Evolutionary conservation across 2,797 vertebrate species (phyloP).

Genomic region (Emydoidea blandingii): DNA sequence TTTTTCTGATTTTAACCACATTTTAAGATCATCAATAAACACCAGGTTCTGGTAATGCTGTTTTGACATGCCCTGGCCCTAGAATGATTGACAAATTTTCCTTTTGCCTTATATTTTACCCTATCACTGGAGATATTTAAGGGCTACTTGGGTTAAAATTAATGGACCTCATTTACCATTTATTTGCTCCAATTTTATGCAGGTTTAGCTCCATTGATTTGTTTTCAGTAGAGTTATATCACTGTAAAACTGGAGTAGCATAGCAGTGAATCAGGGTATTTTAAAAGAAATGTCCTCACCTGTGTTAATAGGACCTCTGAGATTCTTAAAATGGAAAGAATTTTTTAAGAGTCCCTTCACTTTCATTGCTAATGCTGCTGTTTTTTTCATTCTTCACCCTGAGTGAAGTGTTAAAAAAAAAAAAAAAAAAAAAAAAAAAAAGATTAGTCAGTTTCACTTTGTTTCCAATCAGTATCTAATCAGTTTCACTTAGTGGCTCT

Average conservation of each 20-base stretch:
- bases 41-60: conserved; percentile 1
- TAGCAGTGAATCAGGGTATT: conserved; percentile 5
- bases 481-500: not conserved
- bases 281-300: conserved; percentile 31
- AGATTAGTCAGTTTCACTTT: not conserved
- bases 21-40: conserved; percentile 63
- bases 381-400: not conserved
- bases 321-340: conserved; percentile 33
- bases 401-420: not conserved
- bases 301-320: conserved; percentile 47
- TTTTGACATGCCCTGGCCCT: conserved; percentile 14
- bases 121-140: not conserved
- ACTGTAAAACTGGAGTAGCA: conserved; percentile 35
- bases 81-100: conserved; percentile 19
- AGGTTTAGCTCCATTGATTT: conserved; percentile 38
- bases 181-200: conserved; percentile 17
- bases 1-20: conserved; percentile 61
- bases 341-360: conserved; percentile 35
- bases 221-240: conserved; percentile 31
- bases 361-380: conserved; percentile 20
- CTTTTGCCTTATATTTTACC: not conserved
- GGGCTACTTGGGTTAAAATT: conserved; percentile 9
- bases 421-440: conserved; percentile 8
- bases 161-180: conserved; percentile 26
- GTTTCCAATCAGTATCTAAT: conserved; percentile 8